These are phyloP conservation scores for Zaprionus nigranus DNA, from an alignment of 1,140 invertebrate species.

Conservation along the genomic window DNA sequence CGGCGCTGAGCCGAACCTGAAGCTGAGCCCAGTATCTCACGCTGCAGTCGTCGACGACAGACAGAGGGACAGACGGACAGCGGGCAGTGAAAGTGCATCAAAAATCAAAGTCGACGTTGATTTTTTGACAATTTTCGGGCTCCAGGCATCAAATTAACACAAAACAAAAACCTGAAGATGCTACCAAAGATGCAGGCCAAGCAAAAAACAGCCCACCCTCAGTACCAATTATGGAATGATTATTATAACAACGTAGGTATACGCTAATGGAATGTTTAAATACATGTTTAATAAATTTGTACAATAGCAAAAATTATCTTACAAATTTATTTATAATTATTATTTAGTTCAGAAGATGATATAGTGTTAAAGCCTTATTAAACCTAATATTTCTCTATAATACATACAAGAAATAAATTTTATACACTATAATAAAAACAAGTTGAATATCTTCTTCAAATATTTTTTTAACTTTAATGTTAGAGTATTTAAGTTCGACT, in stretches of 20 bases:
- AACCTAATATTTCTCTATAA: not conserved
- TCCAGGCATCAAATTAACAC: slow-evolving; percentile 76
- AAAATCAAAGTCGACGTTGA: slow-evolving; percentile 71
- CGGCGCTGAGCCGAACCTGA: not conserved
- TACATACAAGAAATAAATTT: not conserved
- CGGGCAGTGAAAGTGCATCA: slow-evolving; percentile 74
- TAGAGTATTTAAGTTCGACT: slow-evolving; percentile 41
- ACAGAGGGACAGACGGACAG: not conserved
- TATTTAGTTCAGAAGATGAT: not conserved
- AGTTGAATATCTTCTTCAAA: not conserved
- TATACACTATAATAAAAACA: not conserved
- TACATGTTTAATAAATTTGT: not conserved
- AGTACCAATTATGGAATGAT: not conserved
- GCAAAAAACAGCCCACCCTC: not conserved
- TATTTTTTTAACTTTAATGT: not conserved
- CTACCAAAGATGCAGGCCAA: slow-evolving; percentile 60
- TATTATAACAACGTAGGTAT: not conserved
- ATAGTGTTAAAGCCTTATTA: not conserved
- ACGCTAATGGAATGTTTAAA: not conserved
- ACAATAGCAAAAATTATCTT: not conserved
- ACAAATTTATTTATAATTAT: too few species aligned
- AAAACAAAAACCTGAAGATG: slow-evolving; percentile 68
- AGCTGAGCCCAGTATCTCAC: slow-evolving; percentile 68
- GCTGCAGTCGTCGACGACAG: slow-evolving; percentile 56
- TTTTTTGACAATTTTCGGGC: slow-evolving; percentile 70